phyloP scores from a whole-genome alignment of 2,888 invertebrate species.

The Eumerus sabulonum region DNA sequence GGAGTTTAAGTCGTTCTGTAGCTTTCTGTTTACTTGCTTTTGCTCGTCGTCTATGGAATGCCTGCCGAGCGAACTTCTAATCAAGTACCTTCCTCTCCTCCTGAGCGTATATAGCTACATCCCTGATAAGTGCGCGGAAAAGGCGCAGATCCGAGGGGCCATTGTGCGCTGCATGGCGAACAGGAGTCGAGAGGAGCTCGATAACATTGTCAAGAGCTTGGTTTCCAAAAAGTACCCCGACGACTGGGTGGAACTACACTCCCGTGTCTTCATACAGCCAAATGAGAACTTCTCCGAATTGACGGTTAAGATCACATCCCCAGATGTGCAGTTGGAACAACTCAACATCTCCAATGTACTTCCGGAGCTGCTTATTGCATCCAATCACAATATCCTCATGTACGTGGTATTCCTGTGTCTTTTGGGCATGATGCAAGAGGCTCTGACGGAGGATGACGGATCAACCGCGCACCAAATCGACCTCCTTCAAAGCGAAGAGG shows the following conservation, averaged over 20 bases:
- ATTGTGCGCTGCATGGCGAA: conserved; percentile 75
- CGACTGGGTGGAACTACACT: conserved; percentile 71
- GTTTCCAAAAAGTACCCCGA: conserved; percentile 67
- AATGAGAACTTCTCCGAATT: conserved; percentile 42
- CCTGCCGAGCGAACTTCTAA: conserved; percentile 74
- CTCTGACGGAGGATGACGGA: conserved; percentile 25
- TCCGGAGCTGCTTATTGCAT: conserved; percentile 71
- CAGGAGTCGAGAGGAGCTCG: conserved; percentile 71
- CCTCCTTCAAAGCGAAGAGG: conserved; percentile 73
- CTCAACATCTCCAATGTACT: conserved; percentile 69
- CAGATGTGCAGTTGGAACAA: conserved; percentile 49
- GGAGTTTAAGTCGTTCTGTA: conserved; percentile 71
- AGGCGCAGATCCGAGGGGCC: conserved; percentile 69
- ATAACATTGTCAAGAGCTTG: conserved; percentile 71
- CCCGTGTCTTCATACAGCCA: conserved; percentile 70
- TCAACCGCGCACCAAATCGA: conserved; percentile 60
- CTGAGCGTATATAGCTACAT: conserved; percentile 73
- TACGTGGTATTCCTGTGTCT: conserved; percentile 75
- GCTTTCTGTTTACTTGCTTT: conserved; percentile 74
- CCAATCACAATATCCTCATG: conserved; percentile 73
- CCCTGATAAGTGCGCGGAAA: conserved; percentile 63
- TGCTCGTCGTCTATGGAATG: conserved; percentile 75
- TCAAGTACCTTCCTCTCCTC: conserved; percentile 73
- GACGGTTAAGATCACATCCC: conserved; percentile 70
- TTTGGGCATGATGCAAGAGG: conserved; percentile 69